Evolutionary conservation across 2,113 vertebrate species (phyloP).

Genomic region (Ploceus nigricollis): DNA sequence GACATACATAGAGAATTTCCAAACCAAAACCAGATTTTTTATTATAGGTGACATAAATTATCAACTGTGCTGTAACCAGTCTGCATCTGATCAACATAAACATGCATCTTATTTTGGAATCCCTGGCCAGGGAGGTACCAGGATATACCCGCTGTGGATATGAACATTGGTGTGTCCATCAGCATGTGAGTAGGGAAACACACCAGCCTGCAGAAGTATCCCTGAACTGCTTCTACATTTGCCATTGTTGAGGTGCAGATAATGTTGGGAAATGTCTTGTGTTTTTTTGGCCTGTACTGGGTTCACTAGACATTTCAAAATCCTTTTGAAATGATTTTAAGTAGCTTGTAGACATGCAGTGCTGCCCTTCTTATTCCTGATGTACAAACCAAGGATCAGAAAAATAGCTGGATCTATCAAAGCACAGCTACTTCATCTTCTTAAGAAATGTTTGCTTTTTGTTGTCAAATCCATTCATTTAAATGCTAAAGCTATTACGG

Average conservation of each 20-base stretch:
- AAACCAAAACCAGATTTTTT: neutral
- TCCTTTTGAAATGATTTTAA: neutral
- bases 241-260: neutral
- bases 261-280: neutral
- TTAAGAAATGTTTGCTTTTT: neutral
- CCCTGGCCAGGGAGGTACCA: neutral
- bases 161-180: neutral
- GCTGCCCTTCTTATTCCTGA: neutral
- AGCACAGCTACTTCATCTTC: neutral
- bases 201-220: neutral
- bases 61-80: neutral
- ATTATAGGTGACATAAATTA: neutral
- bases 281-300: neutral
- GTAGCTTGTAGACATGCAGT: neutral
- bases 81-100: neutral
- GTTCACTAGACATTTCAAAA: neutral
- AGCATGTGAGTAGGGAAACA: accelerated
- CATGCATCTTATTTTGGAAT: neutral
- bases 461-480: neutral
- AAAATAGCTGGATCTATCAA: neutral
- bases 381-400: neutral
- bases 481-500: neutral
- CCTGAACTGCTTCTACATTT: neutral
- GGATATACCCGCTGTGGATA: neutral
- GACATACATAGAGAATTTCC: neutral